These are phyloP conservation scores for Anneissia japonica DNA, from an alignment of 35 echinoderm and acorn worm species.

Conservation along the genomic window DNA sequence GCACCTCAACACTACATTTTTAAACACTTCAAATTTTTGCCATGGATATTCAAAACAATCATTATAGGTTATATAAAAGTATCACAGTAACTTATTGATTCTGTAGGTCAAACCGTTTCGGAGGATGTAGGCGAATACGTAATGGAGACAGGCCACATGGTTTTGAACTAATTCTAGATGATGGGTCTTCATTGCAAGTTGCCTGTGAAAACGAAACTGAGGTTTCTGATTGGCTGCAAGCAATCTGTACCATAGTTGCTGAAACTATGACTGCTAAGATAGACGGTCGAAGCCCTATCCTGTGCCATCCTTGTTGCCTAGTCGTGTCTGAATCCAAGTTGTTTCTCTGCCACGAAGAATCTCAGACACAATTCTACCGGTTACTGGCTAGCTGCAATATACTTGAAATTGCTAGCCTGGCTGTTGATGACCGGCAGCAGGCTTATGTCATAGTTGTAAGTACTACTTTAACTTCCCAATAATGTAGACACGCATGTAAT, in stretches of 20 bases:
- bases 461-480: too few relatives aligned
- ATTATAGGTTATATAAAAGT: not conserved
- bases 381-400: constrained; percentile 29
- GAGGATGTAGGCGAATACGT: constrained; percentile 57
- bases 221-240: constrained; percentile 62
- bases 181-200: constrained; percentile 33
- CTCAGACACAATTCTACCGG: constrained; percentile 62
- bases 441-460: constrained; percentile 34
- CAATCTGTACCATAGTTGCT: constrained; percentile 58
- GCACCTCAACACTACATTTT: too few relatives aligned
- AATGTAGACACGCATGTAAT: too few relatives aligned
- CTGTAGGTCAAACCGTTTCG: constrained; percentile 38
- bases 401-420: constrained; percentile 11
- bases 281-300: constrained; percentile 7
- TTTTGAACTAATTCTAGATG: constrained; percentile 56
- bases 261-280: constrained; percentile 7
- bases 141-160: constrained; percentile 34
- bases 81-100: not conserved
- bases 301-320: constrained; percentile 56
- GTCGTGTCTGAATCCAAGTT: constrained; percentile 32
- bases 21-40: too few relatives aligned
- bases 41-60: not conserved
- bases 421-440: not conserved
- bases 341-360: constrained; percentile 61
- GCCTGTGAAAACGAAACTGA: constrained; percentile 47